Evolutionary conservation across 2,888 invertebrate species (phyloP).

Genomic region (Gerris lacustris): DNA sequence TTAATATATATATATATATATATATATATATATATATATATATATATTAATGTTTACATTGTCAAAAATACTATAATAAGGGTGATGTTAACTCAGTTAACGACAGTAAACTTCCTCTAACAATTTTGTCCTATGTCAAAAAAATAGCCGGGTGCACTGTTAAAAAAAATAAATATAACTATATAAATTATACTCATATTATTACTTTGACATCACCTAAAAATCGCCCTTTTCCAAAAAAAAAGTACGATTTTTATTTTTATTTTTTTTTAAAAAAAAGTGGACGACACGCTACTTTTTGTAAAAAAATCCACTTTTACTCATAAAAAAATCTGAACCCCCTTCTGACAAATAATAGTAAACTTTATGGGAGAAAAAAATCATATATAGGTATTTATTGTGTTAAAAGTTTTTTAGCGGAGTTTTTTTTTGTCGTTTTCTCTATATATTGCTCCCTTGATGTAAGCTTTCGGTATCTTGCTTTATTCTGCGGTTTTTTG

Average conservation of each 20-base stretch:
- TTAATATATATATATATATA: too few relatives aligned
- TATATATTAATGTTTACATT: too few relatives aligned
- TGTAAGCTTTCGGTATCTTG: too few relatives aligned
- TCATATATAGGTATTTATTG: background rate
- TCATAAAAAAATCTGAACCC: background rate
- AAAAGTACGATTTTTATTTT: background rate
- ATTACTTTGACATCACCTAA: background rate
- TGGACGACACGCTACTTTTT: background rate
- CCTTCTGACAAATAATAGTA: background rate
- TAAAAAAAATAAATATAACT: too few relatives aligned
- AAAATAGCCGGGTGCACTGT: too few relatives aligned
- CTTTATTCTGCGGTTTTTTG: background rate
- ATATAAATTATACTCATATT: background rate
- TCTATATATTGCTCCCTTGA: too few relatives aligned
- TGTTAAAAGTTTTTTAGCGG: too few relatives aligned
- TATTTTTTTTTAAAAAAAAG: background rate
- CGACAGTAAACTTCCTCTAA: too few relatives aligned
- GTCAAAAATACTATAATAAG: too few relatives aligned
- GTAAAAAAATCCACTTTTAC: background rate
- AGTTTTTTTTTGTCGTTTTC: too few relatives aligned
- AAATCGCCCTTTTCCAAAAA: background rate
- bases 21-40: background rate
- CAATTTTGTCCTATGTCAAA: too few relatives aligned
- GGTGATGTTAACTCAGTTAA: too few relatives aligned
- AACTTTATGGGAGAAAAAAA: background rate